Percentiles rank a stretch among this genome's conserved stretches.
Evolutionary conservation across 2,888 invertebrate genomes (phyloP).

Genomic region (Erpobdella octoculata): DNA sequence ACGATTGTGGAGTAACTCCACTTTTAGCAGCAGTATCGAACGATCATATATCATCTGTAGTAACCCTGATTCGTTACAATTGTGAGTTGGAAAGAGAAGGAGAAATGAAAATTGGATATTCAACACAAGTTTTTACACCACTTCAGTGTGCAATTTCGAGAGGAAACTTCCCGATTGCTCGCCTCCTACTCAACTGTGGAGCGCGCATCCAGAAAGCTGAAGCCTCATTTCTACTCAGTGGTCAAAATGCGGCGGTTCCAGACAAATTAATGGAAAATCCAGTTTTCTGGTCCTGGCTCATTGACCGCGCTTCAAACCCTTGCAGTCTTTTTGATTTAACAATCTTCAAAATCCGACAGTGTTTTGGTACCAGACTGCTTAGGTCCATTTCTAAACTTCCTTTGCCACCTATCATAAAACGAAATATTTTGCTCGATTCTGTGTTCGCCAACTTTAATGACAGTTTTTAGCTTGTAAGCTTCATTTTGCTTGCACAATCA

Average conservation of each 20-base stretch:
- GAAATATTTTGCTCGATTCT: conserved; percentile 21
- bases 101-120: conserved; percentile 24
- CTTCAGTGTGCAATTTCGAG: conserved; percentile 29
- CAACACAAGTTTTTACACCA: conserved; percentile 20
- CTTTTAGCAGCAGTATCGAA: conserved; percentile 27
- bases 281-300: conserved; percentile 25
- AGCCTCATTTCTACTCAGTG: not conserved
- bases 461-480: too few relatives aligned
- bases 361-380: not conserved
- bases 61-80: conserved; percentile 23
- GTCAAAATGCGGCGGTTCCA: conserved; percentile 2
- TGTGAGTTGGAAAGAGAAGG: conserved; percentile 27
- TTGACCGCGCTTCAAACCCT: conserved; percentile 21
- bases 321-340: conserved; percentile 26
- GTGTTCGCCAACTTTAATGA: conserved; percentile 18
- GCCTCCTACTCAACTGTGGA: conserved; percentile 31
- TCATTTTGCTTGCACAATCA: too few relatives aligned
- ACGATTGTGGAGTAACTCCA: conserved; percentile 22
- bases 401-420: conserved; percentile 22
- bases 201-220: conserved; percentile 5
- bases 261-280: not conserved
- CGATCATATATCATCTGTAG: not conserved
- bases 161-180: conserved; percentile 26
- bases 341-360: conserved; percentile 14
- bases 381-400: conserved; percentile 5